Evolutionary conservation across 2,888 invertebrate species (phyloP), one percentile per base, ranked within the genome.

Genomic region (Furcula furcula): DNA sequence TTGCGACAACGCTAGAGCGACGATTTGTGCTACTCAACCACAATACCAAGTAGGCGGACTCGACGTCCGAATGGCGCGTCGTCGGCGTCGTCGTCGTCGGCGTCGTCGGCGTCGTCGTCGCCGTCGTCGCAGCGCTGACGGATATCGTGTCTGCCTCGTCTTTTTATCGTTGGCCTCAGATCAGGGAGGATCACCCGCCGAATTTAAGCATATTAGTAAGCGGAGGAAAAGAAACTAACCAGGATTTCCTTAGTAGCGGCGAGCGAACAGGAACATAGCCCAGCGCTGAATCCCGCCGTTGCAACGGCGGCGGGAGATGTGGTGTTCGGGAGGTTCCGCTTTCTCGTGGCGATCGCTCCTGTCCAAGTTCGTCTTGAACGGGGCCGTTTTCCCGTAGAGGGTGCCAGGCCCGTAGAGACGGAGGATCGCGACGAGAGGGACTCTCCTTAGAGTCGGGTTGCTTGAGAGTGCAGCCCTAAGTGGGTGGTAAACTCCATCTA

Each of bases 131-230:
- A 25, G 39, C 43, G 49, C 46, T 41, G 43, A 49, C 56, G 45
- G 55, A 60, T 61, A 54, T 57, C 42, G 51, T 23, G 49, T 52
- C 47, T 56, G 52, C 57, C 55, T 57, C 55, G 12, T 25, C 31
- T 36, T 11, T 47, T 46, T 55, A 50, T 54, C 51, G 63, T 62
- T 70, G 77, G 78, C 81, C 80, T 80, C 79, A 73, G 74, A 75
- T 72, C 65, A 81, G 75, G n/a, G n/a, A n/a, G n/a, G n/a, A n/a
- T n/a, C n/a, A n/a, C n/a, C n/a, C 84, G 78, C 82, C 63, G 73
- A 77, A 91, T 78, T 91, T 91, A 90, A 92, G 91, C 91, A 92
- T 92, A 91, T 92, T 78, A 92, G 72, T 92, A 89, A 91, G 91
- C 90, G 91, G 91, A 91, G 92, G 91, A 92, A 92, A 92, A 91